phyloP scores from a whole-genome alignment of 2,888 invertebrate species.

The Polydrusus pterygomalis region DNA sequence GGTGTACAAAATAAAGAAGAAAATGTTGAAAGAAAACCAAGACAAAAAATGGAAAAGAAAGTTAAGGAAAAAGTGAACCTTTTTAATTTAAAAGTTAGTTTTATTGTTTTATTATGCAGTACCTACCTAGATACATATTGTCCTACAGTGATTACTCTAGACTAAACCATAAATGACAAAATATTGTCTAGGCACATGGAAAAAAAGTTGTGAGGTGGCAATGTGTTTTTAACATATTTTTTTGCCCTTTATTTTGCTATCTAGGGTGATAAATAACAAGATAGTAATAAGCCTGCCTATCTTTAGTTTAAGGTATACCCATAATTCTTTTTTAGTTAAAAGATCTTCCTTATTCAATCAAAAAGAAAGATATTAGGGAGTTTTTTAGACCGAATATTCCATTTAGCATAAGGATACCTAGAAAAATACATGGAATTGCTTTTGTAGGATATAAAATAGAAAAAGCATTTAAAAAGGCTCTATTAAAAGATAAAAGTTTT shows the following conservation, averaged over 20 bases:
- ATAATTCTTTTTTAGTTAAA: conserved; percentile 73
- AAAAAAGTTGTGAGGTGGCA: no score
- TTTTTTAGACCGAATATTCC: conserved; percentile 89
- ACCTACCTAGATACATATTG: no score
- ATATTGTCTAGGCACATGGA: no score
- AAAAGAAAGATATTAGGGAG: conserved; percentile 88
- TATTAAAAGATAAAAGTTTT: conserved; percentile 90
- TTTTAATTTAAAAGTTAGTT: conserved; percentile 77
- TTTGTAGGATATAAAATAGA: conserved; percentile 93
- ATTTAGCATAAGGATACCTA: conserved; percentile 86
- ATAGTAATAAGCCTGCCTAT: no score
- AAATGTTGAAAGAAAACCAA: conserved; percentile 65
- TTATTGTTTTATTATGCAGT: not conserved
- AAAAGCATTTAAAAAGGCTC: conserved; percentile 84
- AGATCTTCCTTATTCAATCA: conserved; percentile 85
- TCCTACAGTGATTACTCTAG: no score
- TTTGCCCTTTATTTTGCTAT: no score
- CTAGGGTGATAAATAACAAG: no score
- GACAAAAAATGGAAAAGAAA: conserved; percentile 69
- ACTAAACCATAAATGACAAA: no score
- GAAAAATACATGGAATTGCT: conserved; percentile 87
- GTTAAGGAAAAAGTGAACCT: conserved; percentile 70
- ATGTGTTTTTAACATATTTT: no score
- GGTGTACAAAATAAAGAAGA: conserved; percentile 65
- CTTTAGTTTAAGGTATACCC: no score